Evolutionary conservation across 2,888 invertebrate species (phyloP).

Genomic region (Cybosia mesomella): DNA sequence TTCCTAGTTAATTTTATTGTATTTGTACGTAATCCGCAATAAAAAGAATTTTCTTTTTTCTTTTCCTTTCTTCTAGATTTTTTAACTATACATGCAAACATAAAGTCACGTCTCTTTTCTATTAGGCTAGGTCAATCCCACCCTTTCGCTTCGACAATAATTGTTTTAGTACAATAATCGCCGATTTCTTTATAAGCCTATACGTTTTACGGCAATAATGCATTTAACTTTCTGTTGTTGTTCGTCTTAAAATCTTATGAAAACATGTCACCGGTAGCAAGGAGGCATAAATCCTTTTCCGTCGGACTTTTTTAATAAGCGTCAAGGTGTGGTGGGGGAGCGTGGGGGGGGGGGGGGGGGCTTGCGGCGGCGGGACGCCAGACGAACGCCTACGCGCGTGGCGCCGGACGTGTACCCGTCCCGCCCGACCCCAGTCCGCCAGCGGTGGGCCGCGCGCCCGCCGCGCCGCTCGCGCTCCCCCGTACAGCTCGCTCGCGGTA

Average conservation of each 20-base stretch:
- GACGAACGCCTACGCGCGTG: conserved; percentile 82
- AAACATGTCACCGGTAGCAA: conserved; percentile 43
- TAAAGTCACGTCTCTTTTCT: too few species aligned
- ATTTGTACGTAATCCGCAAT: too few species aligned
- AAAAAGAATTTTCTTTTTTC: too few species aligned
- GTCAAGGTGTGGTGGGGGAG: conserved; percentile 57
- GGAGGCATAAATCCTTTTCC: conserved; percentile 59
- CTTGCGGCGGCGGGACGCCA: conserved; percentile 55
- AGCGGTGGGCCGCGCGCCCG: conserved; percentile 85
- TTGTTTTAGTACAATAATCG: too few species aligned
- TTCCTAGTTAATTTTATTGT: too few species aligned
- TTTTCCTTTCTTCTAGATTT: too few species aligned
- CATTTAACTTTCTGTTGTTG: not conserved
- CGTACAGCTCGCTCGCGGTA: conserved; percentile 17
- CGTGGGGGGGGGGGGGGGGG: conserved; percentile 32
- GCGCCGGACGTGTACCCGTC: conserved; percentile 75
- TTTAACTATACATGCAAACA: too few species aligned
- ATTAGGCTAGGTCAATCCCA: too few species aligned
- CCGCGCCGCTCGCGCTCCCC: conserved; percentile 53
- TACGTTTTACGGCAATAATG: too few species aligned
- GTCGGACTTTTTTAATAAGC: conserved; percentile 61
- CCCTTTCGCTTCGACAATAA: too few species aligned
- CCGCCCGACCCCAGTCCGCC: conserved; percentile 73
- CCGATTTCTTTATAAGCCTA: too few species aligned
- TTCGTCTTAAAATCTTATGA: conserved; percentile 41